Evolutionary conservation across 2,797 vertebrate species (phyloP).

Genomic region (Oryzias sinensis): DNA sequence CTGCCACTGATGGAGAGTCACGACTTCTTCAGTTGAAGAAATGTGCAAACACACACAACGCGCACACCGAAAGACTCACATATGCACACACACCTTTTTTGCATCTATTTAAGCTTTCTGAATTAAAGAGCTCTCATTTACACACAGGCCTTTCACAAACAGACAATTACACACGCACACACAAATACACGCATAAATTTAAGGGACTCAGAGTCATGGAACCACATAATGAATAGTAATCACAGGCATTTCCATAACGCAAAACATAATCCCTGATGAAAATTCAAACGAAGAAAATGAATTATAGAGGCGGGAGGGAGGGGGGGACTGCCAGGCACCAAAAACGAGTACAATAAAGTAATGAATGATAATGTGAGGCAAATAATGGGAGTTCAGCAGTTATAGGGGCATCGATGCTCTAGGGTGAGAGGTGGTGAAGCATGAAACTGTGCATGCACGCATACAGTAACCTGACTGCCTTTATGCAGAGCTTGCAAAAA

Average conservation of each 20-base stretch:
- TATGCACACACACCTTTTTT: constrained; percentile 44
- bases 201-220: constrained; percentile 67
- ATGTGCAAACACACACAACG: constrained; percentile 50
- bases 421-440: not conserved
- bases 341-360: constrained; percentile 65
- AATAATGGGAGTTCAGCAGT: constrained; percentile 22
- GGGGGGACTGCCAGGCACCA: constrained; percentile 38
- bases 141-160: constrained; percentile 11
- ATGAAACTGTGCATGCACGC: not conserved
- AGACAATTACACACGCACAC: constrained; percentile 15
- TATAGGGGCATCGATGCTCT: constrained; percentile 10
- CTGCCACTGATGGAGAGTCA: constrained; percentile 73
- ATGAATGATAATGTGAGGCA: constrained; percentile 61
- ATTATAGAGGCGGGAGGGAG: constrained; percentile 46
- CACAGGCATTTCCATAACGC: constrained; percentile 69
- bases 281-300: constrained; percentile 68
- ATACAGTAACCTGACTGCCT: constrained; percentile 6
- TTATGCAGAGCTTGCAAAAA: constrained; percentile 2
- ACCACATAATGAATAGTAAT: constrained; percentile 76
- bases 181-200: constrained; percentile 47
- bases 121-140: constrained; percentile 48
- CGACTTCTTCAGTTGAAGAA: constrained; percentile 69
- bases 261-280: constrained; percentile 71
- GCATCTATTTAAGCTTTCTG: constrained; percentile 52
- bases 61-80: constrained; percentile 26